Percentiles rank a stretch among this genome's conserved stretches.
Conservation (phyloP, 2,797 vertebrate species). For the Steatocranus sp. region DNA sequence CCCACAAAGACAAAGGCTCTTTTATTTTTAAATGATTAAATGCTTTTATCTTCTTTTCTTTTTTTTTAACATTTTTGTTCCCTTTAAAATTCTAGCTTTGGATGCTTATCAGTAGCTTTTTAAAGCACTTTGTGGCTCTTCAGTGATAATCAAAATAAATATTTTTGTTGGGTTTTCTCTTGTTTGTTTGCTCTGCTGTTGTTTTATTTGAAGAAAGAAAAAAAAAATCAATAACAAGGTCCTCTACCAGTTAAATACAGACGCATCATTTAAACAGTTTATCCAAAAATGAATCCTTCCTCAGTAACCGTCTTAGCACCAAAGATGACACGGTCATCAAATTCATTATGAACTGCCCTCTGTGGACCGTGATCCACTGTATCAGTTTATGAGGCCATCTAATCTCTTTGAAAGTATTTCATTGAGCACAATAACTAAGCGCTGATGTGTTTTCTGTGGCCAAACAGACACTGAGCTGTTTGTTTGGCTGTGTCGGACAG, state of each 20-base stretch:
- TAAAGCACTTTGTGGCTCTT: background rate
- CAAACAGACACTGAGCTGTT: background rate
- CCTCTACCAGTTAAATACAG: background rate
- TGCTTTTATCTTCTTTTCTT: background rate
- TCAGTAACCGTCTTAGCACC: background rate
- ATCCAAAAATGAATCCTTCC: background rate
- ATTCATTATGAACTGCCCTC: rapidly evolving
- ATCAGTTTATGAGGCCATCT: background rate
- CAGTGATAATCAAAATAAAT: background rate
- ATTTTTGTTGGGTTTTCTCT: background rate
- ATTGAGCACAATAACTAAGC: background rate
- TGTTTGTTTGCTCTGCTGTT: background rate
- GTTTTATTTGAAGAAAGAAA: background rate
- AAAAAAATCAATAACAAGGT: rapidly evolving
- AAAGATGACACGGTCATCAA: background rate
- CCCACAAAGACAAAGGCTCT: background rate
- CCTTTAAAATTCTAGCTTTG: background rate
- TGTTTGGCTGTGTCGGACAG: background rate
- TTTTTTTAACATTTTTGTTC: background rate
- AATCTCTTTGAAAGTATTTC: background rate
- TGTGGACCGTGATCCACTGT: background rate
- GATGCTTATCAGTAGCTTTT: background rate
- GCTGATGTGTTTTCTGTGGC: background rate
- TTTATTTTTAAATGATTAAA: background rate
- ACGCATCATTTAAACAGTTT: background rate